A percentile compares a stretch with the other conserved stretches of the same genome.
Evolutionary conservation across 2,113 vertebrate genomes (phyloP).

Genomic region (Poeciliopsis occidentalis): DNA sequence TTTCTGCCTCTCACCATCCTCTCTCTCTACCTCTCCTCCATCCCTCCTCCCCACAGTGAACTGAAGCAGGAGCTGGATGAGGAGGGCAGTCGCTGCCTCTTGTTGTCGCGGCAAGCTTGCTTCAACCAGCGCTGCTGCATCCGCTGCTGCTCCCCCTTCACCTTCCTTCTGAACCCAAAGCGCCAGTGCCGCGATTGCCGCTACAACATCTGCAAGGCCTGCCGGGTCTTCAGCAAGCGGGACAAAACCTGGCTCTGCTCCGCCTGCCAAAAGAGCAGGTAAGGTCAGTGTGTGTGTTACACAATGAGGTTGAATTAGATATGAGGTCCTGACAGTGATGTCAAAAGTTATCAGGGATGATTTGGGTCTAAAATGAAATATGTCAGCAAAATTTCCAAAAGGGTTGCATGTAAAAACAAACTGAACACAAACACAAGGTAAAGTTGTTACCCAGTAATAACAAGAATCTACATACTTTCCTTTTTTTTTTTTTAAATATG

Average conservation of each 20-base stretch:
- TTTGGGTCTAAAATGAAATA: background rate
- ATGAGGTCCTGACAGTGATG: constrained; percentile 29
- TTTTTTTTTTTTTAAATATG: too few species aligned
- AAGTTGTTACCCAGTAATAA: background rate
- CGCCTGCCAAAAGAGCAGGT: constrained; percentile 93
- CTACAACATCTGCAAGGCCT: constrained; percentile 93
- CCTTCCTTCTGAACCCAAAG: constrained; percentile 91
- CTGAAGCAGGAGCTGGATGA: constrained; percentile 92
- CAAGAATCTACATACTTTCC: background rate
- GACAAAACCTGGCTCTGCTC: constrained; percentile 91
- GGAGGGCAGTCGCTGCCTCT: constrained; percentile 90
- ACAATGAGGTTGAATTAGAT: constrained; percentile 22
- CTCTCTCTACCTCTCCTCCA: background rate
- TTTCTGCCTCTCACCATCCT: background rate
- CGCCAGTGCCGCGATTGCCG: constrained; percentile 87
- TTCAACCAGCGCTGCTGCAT: constrained; percentile 96
- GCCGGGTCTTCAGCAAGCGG: constrained; percentile 86
- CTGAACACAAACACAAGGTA: background rate
- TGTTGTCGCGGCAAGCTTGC: constrained; percentile 88
- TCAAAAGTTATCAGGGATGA: constrained; percentile 42
- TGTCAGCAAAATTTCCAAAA: background rate
- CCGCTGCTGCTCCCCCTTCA: constrained; percentile 93
- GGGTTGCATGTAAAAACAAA: too few species aligned
- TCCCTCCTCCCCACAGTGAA: constrained; percentile 78
- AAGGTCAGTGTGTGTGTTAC: constrained; percentile 35